Conservation (phyloP, 2,888 invertebrate genomes). For the Cerceris ruficornis region DNA sequence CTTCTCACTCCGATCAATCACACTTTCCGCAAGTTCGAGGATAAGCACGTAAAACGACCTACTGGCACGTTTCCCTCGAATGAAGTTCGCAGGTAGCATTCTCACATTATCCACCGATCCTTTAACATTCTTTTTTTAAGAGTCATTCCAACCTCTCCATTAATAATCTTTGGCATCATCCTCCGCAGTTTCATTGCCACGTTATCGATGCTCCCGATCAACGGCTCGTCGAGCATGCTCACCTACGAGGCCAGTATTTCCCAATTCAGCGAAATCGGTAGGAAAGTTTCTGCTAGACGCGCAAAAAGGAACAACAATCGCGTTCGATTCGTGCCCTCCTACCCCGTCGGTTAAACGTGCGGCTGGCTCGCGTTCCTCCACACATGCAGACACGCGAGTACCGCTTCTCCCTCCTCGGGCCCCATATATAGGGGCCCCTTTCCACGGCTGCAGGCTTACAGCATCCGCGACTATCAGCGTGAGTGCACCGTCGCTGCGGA, state of each 20-base stretch:
- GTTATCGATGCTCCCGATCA: background rate
- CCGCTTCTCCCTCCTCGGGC: conserved; percentile 31
- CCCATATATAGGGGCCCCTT: conserved; percentile 62
- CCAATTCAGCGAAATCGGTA: conserved; percentile 23
- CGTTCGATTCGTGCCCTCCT: conserved; percentile 22
- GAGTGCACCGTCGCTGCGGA: conserved; percentile 60
- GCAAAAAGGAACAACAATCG: conserved; percentile 24
- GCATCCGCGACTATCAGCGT: conserved; percentile 69
- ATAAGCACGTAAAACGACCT: too few relatives aligned
- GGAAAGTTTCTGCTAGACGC: conserved; percentile 2
- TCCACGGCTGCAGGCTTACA: conserved; percentile 65
- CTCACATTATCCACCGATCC: too few relatives aligned
- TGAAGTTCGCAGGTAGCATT: too few relatives aligned
- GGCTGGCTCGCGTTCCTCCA: conserved; percentile 1
- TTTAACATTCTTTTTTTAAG: background rate
- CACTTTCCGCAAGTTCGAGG: too few relatives aligned
- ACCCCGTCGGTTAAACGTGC: conserved; percentile 15
- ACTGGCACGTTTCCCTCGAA: too few relatives aligned
- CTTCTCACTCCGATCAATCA: too few relatives aligned
- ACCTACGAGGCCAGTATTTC: background rate
- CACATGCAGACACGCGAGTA: conserved; percentile 1
- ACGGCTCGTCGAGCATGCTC: background rate
- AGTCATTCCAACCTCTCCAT: background rate
- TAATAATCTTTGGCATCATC: background rate
- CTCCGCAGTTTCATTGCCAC: conserved; percentile 24